Evolutionary conservation across 2,888 invertebrate species (phyloP).

Genomic region (Archaeoteleia sp.): DNA sequence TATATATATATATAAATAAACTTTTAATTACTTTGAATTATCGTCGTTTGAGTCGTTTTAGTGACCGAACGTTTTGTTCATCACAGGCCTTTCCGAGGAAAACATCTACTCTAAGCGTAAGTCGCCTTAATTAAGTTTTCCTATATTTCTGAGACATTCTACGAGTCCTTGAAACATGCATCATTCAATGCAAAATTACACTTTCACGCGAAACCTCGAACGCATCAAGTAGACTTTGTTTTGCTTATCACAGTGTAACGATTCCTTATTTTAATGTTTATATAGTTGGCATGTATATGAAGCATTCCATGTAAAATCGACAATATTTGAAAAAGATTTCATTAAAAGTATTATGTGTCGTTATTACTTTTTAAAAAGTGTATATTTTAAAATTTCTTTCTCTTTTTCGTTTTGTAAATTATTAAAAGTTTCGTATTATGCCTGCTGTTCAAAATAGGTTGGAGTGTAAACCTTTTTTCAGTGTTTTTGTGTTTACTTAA

Average conservation of each 20-base stretch:
- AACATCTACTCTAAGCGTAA: conserved; percentile 80
- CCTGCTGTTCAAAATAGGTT: no score
- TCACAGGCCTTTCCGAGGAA: conserved; percentile 80
- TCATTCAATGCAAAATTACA: not conserved
- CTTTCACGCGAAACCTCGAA: not conserved
- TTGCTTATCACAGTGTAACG: conserved; percentile 20
- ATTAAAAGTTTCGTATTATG: no score
- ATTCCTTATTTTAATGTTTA: conserved; percentile 7
- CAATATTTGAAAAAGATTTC: not conserved
- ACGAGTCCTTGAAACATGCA: conserved; percentile 19
- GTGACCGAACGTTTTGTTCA: conserved; percentile 61
- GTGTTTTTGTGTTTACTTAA: no score
- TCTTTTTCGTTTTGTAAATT: no score
- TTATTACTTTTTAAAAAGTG: no score
- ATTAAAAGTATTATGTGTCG: not conserved
- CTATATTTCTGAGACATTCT: conserved; percentile 18
- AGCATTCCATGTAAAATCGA: conserved; percentile 16
- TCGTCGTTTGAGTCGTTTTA: conserved; percentile 36
- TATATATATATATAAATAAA: conserved; percentile 1
- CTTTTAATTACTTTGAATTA: conserved; percentile 55
- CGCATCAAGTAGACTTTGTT: conserved; percentile 10
- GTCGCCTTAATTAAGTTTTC: conserved; percentile 73
- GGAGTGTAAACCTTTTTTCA: no score
- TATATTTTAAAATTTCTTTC: no score
- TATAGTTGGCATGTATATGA: conserved; percentile 10